Conservation (phyloP, 2,888 invertebrate species). For the Mythimna pallens region DNA sequence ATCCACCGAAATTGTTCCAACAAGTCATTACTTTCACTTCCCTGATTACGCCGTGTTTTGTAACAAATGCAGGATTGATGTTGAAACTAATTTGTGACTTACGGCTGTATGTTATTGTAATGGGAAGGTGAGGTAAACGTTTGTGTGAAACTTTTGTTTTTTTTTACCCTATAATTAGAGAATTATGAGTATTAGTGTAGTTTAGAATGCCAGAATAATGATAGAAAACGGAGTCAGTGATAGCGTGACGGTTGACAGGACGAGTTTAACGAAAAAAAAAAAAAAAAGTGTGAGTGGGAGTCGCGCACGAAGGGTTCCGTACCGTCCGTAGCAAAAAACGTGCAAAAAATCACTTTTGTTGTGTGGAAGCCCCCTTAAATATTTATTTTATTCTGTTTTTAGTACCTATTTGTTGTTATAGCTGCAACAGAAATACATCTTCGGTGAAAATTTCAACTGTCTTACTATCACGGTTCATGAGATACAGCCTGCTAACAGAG, state of each 20-base stretch:
- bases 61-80: slow-evolving; percentile 46
- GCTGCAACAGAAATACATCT: too few relatives aligned
- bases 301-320: too few relatives aligned
- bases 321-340: too few relatives aligned
- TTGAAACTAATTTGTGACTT: slow-evolving; percentile 55
- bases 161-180: neutral
- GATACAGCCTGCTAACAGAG: too few relatives aligned
- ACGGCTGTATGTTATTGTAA: neutral
- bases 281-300: neutral
- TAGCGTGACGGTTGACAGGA: neutral
- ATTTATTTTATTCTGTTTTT: too few relatives aligned
- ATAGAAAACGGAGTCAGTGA: neutral
- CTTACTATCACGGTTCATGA: too few relatives aligned
- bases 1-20: slow-evolving; percentile 49
- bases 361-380: too few relatives aligned
- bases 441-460: too few relatives aligned
- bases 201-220: neutral
- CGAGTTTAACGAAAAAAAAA: neutral
- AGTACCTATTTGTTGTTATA: too few relatives aligned
- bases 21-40: slow-evolving; percentile 61
- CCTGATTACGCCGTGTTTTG: slow-evolving; percentile 46
- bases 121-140: neutral
- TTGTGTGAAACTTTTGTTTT: neutral
- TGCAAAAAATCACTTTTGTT: too few relatives aligned
- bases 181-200: neutral